These are phyloP conservation scores for Myotis davidii DNA, from an alignment of 2,113 vertebrate species.

Conservation along the genomic window DNA sequence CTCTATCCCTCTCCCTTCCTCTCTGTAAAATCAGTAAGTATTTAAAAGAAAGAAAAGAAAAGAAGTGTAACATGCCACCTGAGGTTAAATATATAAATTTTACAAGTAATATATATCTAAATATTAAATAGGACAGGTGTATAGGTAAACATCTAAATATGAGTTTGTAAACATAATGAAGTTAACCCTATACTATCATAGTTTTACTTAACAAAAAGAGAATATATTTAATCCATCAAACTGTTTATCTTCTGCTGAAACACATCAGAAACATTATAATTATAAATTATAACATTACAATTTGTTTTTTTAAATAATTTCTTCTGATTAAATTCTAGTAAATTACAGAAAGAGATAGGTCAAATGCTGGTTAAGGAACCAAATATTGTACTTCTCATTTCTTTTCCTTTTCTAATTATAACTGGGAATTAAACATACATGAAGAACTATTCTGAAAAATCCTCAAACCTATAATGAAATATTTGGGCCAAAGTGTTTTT, in stretches of 20 bases:
- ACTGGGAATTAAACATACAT: neutral
- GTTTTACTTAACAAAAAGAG: neutral
- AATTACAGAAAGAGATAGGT: neutral
- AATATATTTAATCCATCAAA: neutral
- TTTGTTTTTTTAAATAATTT: neutral
- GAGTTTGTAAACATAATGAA: neutral
- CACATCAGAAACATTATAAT: neutral
- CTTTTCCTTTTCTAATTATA: neutral
- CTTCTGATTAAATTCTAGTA: slow-evolving; percentile 28
- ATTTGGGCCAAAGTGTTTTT: neutral
- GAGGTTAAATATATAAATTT: neutral
- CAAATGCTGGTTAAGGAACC: neutral
- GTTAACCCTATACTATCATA: neutral
- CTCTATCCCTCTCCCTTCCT: too few species aligned
- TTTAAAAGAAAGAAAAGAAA: neutral
- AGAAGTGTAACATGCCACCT: neutral
- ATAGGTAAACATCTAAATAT: neutral
- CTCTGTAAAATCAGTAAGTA: too few species aligned
- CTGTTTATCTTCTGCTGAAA: neutral
- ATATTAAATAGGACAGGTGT: neutral
- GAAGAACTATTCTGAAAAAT: neutral
- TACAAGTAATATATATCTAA: neutral
- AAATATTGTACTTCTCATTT: neutral
- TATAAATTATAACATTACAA: too few species aligned
- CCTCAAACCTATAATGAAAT: neutral